A percentile compares a stretch with the other conserved stretches of the same genome.
Conservation (phyloP, 2,113 vertebrate genomes). For the Muntiacus muntjak region DNA sequence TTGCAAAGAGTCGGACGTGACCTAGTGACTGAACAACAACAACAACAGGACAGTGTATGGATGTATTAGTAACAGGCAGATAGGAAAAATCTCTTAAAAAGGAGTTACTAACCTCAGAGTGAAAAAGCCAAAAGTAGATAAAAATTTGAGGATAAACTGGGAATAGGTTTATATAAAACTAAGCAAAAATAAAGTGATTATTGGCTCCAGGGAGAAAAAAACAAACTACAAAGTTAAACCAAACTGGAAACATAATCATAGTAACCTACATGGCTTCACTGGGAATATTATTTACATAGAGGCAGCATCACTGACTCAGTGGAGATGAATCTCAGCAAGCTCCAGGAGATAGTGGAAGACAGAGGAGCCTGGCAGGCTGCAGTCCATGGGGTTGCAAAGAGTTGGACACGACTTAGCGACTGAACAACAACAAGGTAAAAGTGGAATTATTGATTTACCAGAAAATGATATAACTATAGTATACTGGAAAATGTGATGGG, state of each 20-base stretch:
- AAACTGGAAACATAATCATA: background rate
- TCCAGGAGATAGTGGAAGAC: background rate
- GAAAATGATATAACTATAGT: background rate
- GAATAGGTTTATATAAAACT: background rate
- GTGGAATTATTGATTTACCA: background rate
- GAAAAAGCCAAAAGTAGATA: background rate
- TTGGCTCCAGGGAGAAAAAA: background rate
- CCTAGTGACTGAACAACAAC: background rate
- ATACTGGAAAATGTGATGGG: background rate
- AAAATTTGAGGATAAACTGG: background rate
- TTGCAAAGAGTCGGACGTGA: background rate
- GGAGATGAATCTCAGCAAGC: background rate
- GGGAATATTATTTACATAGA: background rate
- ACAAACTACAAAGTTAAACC: background rate
- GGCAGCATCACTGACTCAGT: background rate
- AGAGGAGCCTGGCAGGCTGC: background rate
- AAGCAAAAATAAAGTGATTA: constrained; percentile 1
- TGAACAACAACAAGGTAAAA: background rate
- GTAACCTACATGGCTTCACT: background rate
- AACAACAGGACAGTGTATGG: background rate
- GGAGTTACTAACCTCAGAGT: background rate
- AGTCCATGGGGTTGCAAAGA: background rate
- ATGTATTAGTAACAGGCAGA: background rate
- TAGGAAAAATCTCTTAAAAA: background rate
- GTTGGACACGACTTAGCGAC: background rate